Base-by-base conservation (phyloP, 1,140 invertebrate genomes). In the Oncopodura yosiiana region DNA sequence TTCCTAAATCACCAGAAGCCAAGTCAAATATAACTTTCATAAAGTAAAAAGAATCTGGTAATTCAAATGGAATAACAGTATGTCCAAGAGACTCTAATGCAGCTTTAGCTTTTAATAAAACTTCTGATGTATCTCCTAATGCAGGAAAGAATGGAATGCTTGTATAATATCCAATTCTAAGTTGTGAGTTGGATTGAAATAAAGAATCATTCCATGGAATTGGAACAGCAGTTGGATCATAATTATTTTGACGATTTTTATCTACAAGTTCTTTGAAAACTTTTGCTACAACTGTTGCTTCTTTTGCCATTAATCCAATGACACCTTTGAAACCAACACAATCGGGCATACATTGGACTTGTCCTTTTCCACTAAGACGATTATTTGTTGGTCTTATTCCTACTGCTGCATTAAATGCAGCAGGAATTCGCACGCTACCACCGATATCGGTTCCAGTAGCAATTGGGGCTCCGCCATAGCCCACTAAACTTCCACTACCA, bases 81-180 rank as follows among this genome's bases (percentile, higher is more conserved):
- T 61, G 59, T 2, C 59, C 54, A 12, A 29, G 18, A 0, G 32
- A 11, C 41, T 54, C 50, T 19, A 61, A 21, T 11, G 50, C 59
- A 19, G 24, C 6, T 24, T 57, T 57, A 18, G 59, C 55, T 27
- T 38, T 54, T 16, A 61, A 19, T 3, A 61, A 50, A 3, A 38
- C 37, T 23, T 53, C 26, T 14, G 29, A 36, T 11, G 59, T 57
- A 27, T 61, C 55, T 1, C 59, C 59, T 8, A 57, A 16, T 0
- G 54, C 27, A 24, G 59, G 54, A 24, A 57, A 57, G 26, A 43
- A 53, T 1, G 23, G 19, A 3, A 57, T 3, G 6, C 49, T 51
- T 27, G 59, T 61, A 36, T 41, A 61, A 30, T 53, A 61, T 4
- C 59, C 59, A 36, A 61, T 57, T 26, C 59, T 27, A 2, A 61